Conservation (phyloP, 2,797 vertebrate species). For the Bovichtus variegatus region DNA sequence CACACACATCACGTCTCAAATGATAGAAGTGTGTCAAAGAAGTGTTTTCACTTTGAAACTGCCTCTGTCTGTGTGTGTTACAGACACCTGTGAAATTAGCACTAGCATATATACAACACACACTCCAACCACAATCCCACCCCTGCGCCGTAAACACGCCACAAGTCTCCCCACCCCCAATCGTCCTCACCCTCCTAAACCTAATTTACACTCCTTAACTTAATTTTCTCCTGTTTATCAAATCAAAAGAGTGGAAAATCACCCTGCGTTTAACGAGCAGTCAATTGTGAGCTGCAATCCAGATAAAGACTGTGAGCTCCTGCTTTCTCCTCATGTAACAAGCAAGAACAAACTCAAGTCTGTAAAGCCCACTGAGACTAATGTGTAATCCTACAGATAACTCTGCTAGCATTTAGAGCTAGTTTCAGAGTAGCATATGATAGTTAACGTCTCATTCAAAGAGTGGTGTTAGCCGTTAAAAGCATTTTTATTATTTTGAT, state of each 20-base stretch:
- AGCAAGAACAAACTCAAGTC: not conserved
- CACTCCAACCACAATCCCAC: not conserved
- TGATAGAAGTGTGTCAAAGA: slow-evolving; percentile 5
- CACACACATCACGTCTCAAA: slow-evolving; percentile 16
- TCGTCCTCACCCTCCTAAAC: not conserved
- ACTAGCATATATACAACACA: not conserved
- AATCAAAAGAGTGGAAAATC: slow-evolving; percentile 61
- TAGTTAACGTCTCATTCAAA: not conserved
- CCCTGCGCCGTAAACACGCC: not conserved
- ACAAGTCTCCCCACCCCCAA: not conserved
- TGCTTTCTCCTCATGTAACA: slow-evolving; percentile 11
- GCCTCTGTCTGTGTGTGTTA: slow-evolving; percentile 4
- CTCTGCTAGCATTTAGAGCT: not conserved
- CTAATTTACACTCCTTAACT: slow-evolving; percentile 39
- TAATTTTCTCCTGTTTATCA: slow-evolving; percentile 61
- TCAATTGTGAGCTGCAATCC: slow-evolving; percentile 44
- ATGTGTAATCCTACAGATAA: not conserved
- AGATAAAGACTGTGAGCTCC: slow-evolving; percentile 42
- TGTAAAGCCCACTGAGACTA: too few species aligned
- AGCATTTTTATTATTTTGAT: not conserved
- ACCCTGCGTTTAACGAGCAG: slow-evolving; percentile 39
- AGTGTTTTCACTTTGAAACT: not conserved
- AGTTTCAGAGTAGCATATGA: not conserved
- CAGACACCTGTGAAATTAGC: slow-evolving; percentile 29
- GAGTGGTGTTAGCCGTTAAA: not conserved